Evolutionary conservation across 2,888 invertebrate species (phyloP).

Genomic region (Campoletis raptor): DNA sequence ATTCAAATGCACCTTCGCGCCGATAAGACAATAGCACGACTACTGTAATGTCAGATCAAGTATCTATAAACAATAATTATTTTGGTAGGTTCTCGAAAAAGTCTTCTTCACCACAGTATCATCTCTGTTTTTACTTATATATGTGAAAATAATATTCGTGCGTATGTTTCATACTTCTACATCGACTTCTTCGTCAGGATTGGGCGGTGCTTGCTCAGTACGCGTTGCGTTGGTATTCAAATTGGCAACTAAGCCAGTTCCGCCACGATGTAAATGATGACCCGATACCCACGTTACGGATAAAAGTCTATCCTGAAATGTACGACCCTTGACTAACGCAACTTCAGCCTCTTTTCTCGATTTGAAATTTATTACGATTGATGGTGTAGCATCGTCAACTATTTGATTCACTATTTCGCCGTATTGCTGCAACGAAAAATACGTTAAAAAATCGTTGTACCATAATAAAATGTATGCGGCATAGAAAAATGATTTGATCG

Average conservation of each 20-base stretch:
- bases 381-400: conserved; percentile 91
- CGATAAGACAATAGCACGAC: neutral
- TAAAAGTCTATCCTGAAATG: conserved; percentile 88
- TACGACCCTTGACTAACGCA: conserved; percentile 91
- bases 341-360: conserved; percentile 92
- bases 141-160: conserved; percentile 28
- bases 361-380: conserved; percentile 91
- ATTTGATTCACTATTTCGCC: conserved; percentile 95
- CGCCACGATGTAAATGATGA: conserved; percentile 84
- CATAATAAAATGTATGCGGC: neutral
- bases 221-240: conserved; percentile 76
- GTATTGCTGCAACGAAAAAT: conserved; percentile 89
- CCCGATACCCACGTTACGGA: conserved; percentile 86
- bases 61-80: neutral
- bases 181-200: conserved; percentile 82
- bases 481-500: neutral
- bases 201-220: conserved; percentile 80
- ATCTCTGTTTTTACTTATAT: neutral
- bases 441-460: conserved; percentile 31
- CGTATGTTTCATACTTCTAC: conserved; percentile 78
- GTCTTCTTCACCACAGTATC: neutral
- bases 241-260: conserved; percentile 75
- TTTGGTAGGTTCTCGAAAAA: conserved; percentile 8
- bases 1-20: neutral
- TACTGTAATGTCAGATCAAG: neutral